A percentile compares a stretch with the other conserved stretches of the same genome.
phyloP scores from a whole-genome alignment of 2,113 vertebrate species.

The Ictalurus punctatus region DNA sequence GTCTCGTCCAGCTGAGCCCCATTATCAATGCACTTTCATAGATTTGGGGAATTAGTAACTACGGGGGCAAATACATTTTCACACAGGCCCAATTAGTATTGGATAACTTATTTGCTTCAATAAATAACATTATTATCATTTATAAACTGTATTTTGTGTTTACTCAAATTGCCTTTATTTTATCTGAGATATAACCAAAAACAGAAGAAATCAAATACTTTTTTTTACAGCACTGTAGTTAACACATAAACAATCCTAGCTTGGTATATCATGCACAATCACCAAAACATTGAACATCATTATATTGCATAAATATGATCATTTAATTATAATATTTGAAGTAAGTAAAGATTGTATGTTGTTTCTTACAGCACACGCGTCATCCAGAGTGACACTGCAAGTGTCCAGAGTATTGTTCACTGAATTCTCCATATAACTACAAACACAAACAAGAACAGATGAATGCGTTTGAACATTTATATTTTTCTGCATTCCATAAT shows the following conservation, averaged over 20 bases:
- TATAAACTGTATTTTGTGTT: no score
- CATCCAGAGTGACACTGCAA: conserved; percentile 42
- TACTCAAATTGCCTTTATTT: no score
- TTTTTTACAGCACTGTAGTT: no score
- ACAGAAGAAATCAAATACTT: no score
- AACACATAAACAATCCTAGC: background rate
- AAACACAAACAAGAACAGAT: background rate
- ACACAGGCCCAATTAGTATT: no score
- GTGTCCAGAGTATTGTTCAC: conserved; percentile 29
- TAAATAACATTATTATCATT: no score
- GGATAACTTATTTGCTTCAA: no score
- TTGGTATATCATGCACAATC: background rate
- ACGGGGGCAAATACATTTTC: no score
- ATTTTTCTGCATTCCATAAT: background rate
- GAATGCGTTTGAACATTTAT: background rate
- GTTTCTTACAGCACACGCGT: conserved; percentile 46
- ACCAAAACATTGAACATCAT: background rate
- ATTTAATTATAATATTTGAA: background rate
- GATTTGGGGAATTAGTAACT: no score
- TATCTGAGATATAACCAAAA: no score
- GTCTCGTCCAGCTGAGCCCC: no score
- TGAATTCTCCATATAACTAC: conserved; percentile 12
- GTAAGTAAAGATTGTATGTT: background rate
- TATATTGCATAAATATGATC: background rate
- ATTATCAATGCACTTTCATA: no score